phyloP scores from a whole-genome alignment of 2,888 invertebrate species.

The Byasa hedistus region DNA sequence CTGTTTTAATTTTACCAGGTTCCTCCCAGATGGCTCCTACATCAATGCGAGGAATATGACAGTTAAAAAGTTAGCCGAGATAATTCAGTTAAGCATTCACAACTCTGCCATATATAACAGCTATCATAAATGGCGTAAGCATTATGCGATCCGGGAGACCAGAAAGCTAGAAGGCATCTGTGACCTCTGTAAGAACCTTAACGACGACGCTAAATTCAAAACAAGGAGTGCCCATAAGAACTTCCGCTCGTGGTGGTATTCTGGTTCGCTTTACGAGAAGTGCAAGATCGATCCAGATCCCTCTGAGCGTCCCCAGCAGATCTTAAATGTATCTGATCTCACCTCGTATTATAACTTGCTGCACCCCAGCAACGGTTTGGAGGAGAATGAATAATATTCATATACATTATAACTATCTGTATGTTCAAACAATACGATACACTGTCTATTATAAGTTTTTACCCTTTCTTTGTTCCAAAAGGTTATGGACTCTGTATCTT shows the following conservation, averaged over 20 bases:
- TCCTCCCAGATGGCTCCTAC: slow-evolving; percentile 62
- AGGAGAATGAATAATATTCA: background rate
- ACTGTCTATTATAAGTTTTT: slow-evolving; percentile 13
- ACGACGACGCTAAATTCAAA: slow-evolving; percentile 40
- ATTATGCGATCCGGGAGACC: slow-evolving; percentile 48
- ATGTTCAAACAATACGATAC: background rate
- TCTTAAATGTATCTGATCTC: slow-evolving; percentile 19
- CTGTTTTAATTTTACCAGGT: slow-evolving; percentile 43
- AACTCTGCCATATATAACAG: slow-evolving; percentile 46
- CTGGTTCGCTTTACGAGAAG: slow-evolving; percentile 39
- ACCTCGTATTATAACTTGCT: slow-evolving; percentile 10
- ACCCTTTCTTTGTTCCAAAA: slow-evolving; percentile 27
- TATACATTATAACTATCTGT: background rate
- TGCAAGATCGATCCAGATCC: slow-evolving; percentile 31
- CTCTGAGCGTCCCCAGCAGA: background rate
- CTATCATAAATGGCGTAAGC: slow-evolving; percentile 55
- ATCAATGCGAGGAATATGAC: slow-evolving; percentile 43
- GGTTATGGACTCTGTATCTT: slow-evolving; percentile 20
- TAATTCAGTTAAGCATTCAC: slow-evolving; percentile 46
- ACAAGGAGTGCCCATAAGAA: slow-evolving; percentile 40
- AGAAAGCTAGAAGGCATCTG: slow-evolving; percentile 50
- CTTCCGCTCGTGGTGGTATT: slow-evolving; percentile 64
- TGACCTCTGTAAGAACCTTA: slow-evolving; percentile 52
- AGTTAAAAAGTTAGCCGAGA: slow-evolving; percentile 46
- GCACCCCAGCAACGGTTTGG: background rate